phyloP scores from a whole-genome alignment of 2,888 invertebrate species.

The Gerosis bhagava region DNA sequence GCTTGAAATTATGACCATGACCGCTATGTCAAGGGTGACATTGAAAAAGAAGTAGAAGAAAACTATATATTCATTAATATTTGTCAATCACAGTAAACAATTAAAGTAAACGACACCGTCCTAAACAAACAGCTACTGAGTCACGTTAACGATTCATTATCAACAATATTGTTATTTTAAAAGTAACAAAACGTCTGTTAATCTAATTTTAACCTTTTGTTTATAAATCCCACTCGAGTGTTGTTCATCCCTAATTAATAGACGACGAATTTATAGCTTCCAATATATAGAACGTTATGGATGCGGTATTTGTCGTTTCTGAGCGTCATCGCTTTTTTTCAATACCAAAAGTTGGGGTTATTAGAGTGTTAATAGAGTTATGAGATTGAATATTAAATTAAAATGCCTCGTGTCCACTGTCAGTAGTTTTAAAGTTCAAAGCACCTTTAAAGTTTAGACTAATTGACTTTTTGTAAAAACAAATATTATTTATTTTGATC shows the following conservation, averaged over 20 bases:
- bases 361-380: too few relatives aligned
- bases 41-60: too few relatives aligned
- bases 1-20: too few relatives aligned
- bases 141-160: conserved; percentile 5
- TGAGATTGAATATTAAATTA: too few relatives aligned
- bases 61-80: neutral
- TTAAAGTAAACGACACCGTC: neutral
- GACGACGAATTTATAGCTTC: conserved; percentile 14
- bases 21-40: too few relatives aligned
- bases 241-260: conserved; percentile 6
- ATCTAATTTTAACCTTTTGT: conserved; percentile 16
- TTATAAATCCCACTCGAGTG: conserved; percentile 7
- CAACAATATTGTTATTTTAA: conserved; percentile 8
- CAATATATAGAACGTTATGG: neutral
- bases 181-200: conserved; percentile 2
- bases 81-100: conserved; percentile 4
- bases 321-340: too few relatives aligned
- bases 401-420: too few relatives aligned
- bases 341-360: too few relatives aligned
- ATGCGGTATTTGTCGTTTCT: conserved; percentile 5
- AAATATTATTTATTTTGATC: too few relatives aligned
- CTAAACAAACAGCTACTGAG: neutral
- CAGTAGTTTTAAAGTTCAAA: too few relatives aligned
- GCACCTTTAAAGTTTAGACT: too few relatives aligned
- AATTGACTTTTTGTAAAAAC: too few relatives aligned